Conservation (phyloP, 2,797 vertebrate genomes). For the Benthosema pterotum region DNA sequence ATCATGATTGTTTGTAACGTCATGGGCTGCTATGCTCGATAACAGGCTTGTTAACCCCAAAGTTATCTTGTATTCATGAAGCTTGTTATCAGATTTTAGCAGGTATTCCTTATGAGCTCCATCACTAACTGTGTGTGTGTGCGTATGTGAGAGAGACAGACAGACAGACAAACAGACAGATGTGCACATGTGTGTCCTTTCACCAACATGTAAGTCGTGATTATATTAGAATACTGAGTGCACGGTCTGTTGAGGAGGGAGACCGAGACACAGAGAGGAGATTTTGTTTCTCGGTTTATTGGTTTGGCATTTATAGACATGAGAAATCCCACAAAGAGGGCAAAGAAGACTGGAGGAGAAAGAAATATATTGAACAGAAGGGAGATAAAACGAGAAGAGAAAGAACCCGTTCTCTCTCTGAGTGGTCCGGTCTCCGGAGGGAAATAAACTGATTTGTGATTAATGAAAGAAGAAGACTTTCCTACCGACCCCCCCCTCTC, state of each 20-base stretch:
- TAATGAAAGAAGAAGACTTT: slow-evolving; percentile 68
- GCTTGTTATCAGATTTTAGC: too few relatives aligned
- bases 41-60: too few relatives aligned
- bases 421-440: slow-evolving; percentile 61
- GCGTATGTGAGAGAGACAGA: too few relatives aligned
- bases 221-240: slow-evolving; percentile 74
- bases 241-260: slow-evolving; percentile 54
- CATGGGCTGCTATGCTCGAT: too few relatives aligned
- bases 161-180: too few relatives aligned
- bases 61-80: too few relatives aligned
- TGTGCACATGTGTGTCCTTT: slow-evolving; percentile 32
- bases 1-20: too few relatives aligned
- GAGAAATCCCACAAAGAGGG: slow-evolving; percentile 59
- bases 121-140: neutral
- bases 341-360: slow-evolving; percentile 34
- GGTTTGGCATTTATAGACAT: slow-evolving; percentile 75
- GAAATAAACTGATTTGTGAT: slow-evolving; percentile 77
- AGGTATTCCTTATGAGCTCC: too few relatives aligned
- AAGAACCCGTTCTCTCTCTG: slow-evolving; percentile 52
- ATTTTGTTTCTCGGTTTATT: slow-evolving; percentile 75
- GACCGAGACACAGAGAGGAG: slow-evolving; percentile 41
- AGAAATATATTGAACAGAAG: slow-evolving; percentile 64
- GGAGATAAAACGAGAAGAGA: slow-evolving; percentile 50
- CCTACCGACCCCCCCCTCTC: neutral
- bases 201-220: slow-evolving; percentile 61